A percentile compares a stretch with the other conserved stretches of the same genome.
These are phyloP conservation scores for Thalassoma bifasciatum DNA, from an alignment of 2,113 vertebrate species.

Conservation along the genomic window DNA sequence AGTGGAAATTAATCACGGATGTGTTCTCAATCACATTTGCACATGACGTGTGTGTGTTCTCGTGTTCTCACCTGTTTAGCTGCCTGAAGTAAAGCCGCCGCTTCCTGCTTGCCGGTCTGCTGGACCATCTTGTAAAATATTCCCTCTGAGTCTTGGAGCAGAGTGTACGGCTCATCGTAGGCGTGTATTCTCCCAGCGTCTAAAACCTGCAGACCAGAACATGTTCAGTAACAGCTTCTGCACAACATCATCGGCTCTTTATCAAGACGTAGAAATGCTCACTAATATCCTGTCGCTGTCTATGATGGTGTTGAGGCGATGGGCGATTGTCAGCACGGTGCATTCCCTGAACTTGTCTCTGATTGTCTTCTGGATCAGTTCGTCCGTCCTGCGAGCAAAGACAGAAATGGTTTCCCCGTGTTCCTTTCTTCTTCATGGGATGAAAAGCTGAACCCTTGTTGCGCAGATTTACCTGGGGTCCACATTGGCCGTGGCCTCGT, in stretches of 20 bases:
- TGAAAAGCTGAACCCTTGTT: too few relatives aligned
- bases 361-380: slow-evolving; percentile 94
- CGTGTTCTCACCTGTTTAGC: slow-evolving; percentile 90
- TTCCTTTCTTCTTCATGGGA: too few relatives aligned
- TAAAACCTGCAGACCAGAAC: slow-evolving; percentile 86
- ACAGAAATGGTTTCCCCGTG: too few relatives aligned
- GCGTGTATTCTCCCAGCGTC: slow-evolving; percentile 90
- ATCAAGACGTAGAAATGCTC: too few relatives aligned
- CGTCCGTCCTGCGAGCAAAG: slow-evolving; percentile 95
- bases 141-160: slow-evolving; percentile 89
- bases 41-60: too few relatives aligned
- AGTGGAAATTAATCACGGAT: too few relatives aligned
- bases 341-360: slow-evolving; percentile 93
- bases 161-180: slow-evolving; percentile 89
- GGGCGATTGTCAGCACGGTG: slow-evolving; percentile 95
- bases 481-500: slow-evolving; percentile 98
- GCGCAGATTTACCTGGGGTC: slow-evolving; percentile 82
- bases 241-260: too few relatives aligned
- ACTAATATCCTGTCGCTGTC: slow-evolving; percentile 97
- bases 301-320: slow-evolving; percentile 95
- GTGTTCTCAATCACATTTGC: too few relatives aligned
- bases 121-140: slow-evolving; percentile 95
- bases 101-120: slow-evolving; percentile 92
- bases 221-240: too few relatives aligned
- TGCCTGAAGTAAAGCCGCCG: slow-evolving; percentile 82